Evolutionary conservation across 2,797 vertebrate genomes (phyloP).

Genomic region (Tragopan temminckii): DNA sequence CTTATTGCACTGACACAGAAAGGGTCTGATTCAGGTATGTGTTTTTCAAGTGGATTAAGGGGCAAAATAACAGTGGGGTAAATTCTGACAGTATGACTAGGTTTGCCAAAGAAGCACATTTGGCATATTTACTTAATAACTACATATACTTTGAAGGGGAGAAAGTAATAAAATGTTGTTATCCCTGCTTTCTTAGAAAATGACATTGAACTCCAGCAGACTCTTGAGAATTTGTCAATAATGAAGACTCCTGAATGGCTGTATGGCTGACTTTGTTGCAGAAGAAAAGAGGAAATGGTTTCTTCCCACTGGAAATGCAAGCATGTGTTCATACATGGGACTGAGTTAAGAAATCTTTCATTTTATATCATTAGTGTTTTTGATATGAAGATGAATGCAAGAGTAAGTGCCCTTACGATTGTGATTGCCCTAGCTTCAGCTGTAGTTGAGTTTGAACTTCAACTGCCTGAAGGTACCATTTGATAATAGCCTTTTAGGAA

Average conservation of each 20-base stretch:
- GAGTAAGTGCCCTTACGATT: background rate
- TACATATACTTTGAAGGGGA: background rate
- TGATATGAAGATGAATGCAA: background rate
- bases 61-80: background rate
- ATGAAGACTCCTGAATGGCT: background rate
- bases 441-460: background rate
- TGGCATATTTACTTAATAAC: background rate
- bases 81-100: background rate
- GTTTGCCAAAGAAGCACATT: background rate
- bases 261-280: background rate
- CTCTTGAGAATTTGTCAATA: background rate
- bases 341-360: background rate
- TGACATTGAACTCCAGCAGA: background rate
- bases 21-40: background rate
- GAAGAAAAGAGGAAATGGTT: background rate
- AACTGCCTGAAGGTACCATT: background rate
- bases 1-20: background rate
- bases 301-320: background rate
- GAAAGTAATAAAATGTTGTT: background rate
- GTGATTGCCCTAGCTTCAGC: background rate
- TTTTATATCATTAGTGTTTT: background rate
- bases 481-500: background rate
- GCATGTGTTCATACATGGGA: background rate
- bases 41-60: background rate
- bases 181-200: background rate